Evolutionary conservation across 2,888 invertebrate genomes (phyloP), one percentile per base, ranked within the genome.

Genomic region (Idaea dimidiata): DNA sequence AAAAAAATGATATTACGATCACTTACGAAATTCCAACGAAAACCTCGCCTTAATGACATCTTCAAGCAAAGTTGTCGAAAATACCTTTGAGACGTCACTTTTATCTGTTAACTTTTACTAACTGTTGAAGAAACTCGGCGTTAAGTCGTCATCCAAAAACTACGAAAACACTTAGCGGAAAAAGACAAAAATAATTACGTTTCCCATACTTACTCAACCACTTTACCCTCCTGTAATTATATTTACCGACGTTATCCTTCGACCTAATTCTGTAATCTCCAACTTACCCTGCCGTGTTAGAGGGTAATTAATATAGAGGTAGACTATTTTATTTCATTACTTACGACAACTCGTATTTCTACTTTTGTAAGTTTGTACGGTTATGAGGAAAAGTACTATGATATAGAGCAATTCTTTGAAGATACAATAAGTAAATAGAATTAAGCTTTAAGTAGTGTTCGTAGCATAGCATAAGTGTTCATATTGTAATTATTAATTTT

Each of bases 271-370:
- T 72, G 17, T 59, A 56, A 78, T 72, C 75, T 74, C 70, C 66
- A 64, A 70, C 72, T 75, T 79, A 79, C 83, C 85, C 84, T 89
- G 84, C 81, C 91, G 87, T 91, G 90, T 86, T 84, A 80, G 74
- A 68, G 73, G 76, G 87, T 89, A 91, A 91, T 91, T 90, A 91
- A 90, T 91, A 89, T 86, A 76, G 72, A 74, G 74, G 81, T 84
- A 82, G 84, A 86, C 87, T 90, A 90, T 87, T 90, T 89, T 90
- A 91, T 89, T 89, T 84, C 84, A 88, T 89, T 89, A 89, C 83
- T 79, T 80, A 80, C 71, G 74, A 80, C 81, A 80, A 76, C 82
- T 80, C 75, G 79, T 84, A 81, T 83, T 74, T 60, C 73, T 76
- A 85, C 81, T 85, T 82, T 84, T 76, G 80, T 82, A 78, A 73